These are phyloP conservation scores for Tylochromis polylepis DNA, from an alignment of 2,113 vertebrate species.

Conservation along the genomic window DNA sequence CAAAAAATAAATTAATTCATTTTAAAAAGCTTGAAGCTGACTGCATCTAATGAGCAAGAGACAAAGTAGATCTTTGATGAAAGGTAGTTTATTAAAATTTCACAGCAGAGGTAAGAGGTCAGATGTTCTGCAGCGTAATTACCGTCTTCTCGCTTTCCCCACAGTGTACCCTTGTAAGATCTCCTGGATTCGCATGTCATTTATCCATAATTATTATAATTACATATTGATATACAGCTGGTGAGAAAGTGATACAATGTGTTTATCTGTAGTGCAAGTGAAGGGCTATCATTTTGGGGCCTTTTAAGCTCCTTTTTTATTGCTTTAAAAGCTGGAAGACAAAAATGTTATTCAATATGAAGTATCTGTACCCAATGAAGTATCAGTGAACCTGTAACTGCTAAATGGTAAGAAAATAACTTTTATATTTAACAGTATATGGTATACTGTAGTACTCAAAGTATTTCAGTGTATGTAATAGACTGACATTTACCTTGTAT, in stretches of 20 bases:
- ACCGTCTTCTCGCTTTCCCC: background rate
- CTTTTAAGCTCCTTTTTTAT: background rate
- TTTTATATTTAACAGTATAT: background rate
- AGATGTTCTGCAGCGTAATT: background rate
- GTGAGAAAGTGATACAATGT: background rate
- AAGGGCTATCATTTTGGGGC: background rate
- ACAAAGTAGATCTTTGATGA: background rate
- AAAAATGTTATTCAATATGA: background rate
- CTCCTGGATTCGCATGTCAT: background rate
- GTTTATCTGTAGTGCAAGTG: background rate
- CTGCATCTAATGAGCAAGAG: background rate
- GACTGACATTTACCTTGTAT: background rate
- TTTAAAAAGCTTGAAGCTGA: background rate
- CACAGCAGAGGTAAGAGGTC: background rate
- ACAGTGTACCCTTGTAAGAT: background rate
- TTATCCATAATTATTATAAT: slow-evolving; percentile 1
- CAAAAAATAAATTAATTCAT: background rate
- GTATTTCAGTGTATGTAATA: background rate
- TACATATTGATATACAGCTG: background rate
- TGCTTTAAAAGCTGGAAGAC: background rate
- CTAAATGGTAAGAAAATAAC: background rate
- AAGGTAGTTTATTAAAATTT: slow-evolving; percentile 2
- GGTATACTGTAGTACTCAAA: background rate
- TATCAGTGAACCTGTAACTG: background rate
- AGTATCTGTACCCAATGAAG: background rate